Evolutionary conservation across 2,113 vertebrate species (phyloP).

Genomic region (Dermatemys mawii): DNA sequence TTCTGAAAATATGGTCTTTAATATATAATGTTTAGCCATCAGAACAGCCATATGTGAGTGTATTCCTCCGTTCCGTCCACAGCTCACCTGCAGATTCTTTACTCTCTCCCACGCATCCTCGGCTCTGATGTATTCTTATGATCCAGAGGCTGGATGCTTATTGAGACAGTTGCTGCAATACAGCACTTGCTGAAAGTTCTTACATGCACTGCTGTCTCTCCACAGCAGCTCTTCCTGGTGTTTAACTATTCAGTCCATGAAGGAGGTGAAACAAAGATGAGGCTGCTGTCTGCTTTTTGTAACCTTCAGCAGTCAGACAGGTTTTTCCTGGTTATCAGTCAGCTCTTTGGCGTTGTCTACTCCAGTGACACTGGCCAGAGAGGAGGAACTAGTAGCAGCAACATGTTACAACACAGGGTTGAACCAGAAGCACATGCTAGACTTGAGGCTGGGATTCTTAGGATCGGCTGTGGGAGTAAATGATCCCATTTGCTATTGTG

Average conservation of each 20-base stretch:
- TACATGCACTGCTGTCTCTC: neutral
- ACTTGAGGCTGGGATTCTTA: slow-evolving; percentile 74
- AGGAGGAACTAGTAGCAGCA: slow-evolving; percentile 56
- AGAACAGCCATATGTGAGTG: neutral
- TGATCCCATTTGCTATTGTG: slow-evolving; percentile 67
- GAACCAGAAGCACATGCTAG: slow-evolving; percentile 74
- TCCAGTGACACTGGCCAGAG: slow-evolving; percentile 60
- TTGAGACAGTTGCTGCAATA: neutral
- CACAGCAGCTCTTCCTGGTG: neutral
- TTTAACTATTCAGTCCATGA: neutral
- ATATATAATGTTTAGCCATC: neutral
- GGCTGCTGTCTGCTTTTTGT: slow-evolving; percentile 43
- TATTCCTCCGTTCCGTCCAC: neutral
- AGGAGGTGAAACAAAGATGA: slow-evolving; percentile 20
- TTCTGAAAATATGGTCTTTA: neutral
- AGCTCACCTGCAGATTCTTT: neutral
- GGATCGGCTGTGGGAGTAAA: slow-evolving; percentile 69
- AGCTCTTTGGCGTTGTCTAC: slow-evolving; percentile 46
- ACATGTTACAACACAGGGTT: slow-evolving; percentile 47
- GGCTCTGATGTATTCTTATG: neutral
- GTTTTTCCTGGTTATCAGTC: slow-evolving; percentile 66
- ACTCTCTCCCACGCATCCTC: neutral
- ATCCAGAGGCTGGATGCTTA: neutral
- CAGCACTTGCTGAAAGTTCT: slow-evolving; percentile 33
- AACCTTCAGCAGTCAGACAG: slow-evolving; percentile 52